Percentiles rank a stretch among this genome's conserved stretches.
Conservation (phyloP, 2,888 invertebrate genomes). For the Belgica antarctica region DNA sequence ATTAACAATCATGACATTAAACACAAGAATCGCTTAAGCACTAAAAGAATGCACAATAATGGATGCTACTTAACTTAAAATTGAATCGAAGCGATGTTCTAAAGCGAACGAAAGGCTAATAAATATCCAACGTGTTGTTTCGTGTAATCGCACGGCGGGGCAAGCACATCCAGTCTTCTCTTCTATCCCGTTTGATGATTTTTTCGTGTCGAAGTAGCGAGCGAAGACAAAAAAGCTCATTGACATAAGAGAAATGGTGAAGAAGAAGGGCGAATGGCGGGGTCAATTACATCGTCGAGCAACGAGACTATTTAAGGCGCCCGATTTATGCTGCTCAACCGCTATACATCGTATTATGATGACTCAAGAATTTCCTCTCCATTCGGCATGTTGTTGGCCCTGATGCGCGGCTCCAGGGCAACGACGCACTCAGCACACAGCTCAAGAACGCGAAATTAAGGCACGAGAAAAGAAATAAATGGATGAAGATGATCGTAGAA, state of each 20-base stretch:
- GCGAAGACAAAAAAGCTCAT: slow-evolving; percentile 37
- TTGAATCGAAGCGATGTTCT: background rate
- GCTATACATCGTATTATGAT: background rate
- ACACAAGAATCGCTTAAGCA: background rate
- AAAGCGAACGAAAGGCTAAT: slow-evolving; percentile 11
- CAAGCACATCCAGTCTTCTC: background rate
- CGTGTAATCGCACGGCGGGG: background rate
- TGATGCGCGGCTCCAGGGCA: background rate
- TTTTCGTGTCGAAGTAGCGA: slow-evolving; percentile 9
- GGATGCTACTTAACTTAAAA: background rate
- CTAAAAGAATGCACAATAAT: background rate
- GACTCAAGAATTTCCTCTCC: background rate
- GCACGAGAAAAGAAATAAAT: background rate
- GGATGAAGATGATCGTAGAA: background rate
- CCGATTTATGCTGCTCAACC: slow-evolving; percentile 17
- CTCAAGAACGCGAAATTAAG: background rate
- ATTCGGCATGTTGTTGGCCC: background rate
- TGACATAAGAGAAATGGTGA: slow-evolving; percentile 30
- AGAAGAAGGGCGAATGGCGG: background rate
- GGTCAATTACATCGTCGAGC: slow-evolving; percentile 37
- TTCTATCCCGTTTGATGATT: background rate
- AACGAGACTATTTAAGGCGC: slow-evolving; percentile 6
- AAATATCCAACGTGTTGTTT: slow-evolving; percentile 3
- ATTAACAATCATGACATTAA: slow-evolving; percentile 15
- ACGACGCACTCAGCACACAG: too few species aligned